A percentile compares a stretch with the other conserved stretches of the same genome.
These are phyloP conservation scores for Cairina moschata DNA, from an alignment of 2,113 vertebrate species.

Conservation along the genomic window DNA sequence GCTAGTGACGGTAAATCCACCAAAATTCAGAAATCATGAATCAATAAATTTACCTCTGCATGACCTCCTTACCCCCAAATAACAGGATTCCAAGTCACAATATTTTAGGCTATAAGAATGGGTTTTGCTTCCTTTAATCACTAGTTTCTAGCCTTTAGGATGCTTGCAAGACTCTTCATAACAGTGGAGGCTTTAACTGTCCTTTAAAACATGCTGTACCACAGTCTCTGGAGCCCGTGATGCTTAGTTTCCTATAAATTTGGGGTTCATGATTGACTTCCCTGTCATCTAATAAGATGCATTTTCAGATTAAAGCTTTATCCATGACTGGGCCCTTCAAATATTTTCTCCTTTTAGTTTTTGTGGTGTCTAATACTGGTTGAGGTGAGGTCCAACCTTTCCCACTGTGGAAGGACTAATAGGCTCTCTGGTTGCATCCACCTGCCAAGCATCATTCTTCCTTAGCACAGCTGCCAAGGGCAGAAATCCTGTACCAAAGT, in stretches of 20 bases:
- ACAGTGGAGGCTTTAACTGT: not conserved
- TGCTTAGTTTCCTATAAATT: not conserved
- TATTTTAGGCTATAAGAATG: not conserved
- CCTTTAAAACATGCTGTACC: not conserved
- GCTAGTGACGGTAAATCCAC: not conserved
- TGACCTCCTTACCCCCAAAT: not conserved
- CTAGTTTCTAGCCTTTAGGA: not conserved
- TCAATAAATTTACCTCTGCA: not conserved
- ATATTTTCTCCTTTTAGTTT: not conserved
- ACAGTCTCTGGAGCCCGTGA: not conserved
- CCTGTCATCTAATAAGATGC: not conserved
- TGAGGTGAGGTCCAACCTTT: not conserved
- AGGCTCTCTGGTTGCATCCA: not conserved
- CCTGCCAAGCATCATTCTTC: not conserved
- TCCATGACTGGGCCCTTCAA: not conserved
- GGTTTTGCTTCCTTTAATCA: not conserved
- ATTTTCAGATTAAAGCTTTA: not conserved
- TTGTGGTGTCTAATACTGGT: not conserved
- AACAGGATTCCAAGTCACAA: not conserved
- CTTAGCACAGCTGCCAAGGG: not conserved
- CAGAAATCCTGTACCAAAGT: not conserved
- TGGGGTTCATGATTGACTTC: not conserved
- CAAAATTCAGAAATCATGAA: not conserved
- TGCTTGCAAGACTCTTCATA: rapidly evolving
- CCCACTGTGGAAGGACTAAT: not conserved